phyloP scores from a whole-genome alignment of 1,140 invertebrate species.

The Heliconius melpomene region DNA sequence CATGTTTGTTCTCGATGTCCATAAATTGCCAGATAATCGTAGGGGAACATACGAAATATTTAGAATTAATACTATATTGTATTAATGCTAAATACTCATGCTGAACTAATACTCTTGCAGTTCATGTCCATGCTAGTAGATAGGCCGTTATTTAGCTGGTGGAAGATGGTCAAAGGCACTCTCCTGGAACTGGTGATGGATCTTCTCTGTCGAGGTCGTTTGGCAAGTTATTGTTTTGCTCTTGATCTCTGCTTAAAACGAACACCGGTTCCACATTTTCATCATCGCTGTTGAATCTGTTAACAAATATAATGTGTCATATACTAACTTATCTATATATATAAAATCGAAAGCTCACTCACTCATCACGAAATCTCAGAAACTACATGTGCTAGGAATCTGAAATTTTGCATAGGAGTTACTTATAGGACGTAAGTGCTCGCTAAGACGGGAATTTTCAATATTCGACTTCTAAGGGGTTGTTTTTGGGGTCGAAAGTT shows the following conservation, averaged over 20 bases:
- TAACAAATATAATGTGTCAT: slow-evolving; percentile 34
- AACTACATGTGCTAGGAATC: too few relatives aligned
- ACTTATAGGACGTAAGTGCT: too few relatives aligned
- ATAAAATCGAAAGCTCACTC: too few relatives aligned
- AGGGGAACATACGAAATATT: slow-evolving; percentile 31
- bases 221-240: slow-evolving; percentile 68
- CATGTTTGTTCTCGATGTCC: slow-evolving; percentile 45
- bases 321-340: too few relatives aligned
- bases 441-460: too few relatives aligned
- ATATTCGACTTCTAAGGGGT: too few relatives aligned
- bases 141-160: slow-evolving; percentile 17
- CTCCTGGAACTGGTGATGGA: slow-evolving; percentile 26
- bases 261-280: slow-evolving; percentile 71
- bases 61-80: slow-evolving; percentile 30
- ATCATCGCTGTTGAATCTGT: slow-evolving; percentile 66
- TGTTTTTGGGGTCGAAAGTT: too few relatives aligned
- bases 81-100: slow-evolving; percentile 24
- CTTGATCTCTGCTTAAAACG: slow-evolving; percentile 60
- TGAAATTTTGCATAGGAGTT: too few relatives aligned
- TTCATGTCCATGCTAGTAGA: slow-evolving; percentile 25
- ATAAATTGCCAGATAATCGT: slow-evolving; percentile 40
- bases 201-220: slow-evolving; percentile 53
- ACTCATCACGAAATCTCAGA: too few relatives aligned
- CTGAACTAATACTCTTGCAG: slow-evolving; percentile 24
- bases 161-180: slow-evolving; percentile 49